These are phyloP conservation scores for Ophion ventricosus DNA, from an alignment of 2,888 invertebrate genomes.

Conservation along the genomic window DNA sequence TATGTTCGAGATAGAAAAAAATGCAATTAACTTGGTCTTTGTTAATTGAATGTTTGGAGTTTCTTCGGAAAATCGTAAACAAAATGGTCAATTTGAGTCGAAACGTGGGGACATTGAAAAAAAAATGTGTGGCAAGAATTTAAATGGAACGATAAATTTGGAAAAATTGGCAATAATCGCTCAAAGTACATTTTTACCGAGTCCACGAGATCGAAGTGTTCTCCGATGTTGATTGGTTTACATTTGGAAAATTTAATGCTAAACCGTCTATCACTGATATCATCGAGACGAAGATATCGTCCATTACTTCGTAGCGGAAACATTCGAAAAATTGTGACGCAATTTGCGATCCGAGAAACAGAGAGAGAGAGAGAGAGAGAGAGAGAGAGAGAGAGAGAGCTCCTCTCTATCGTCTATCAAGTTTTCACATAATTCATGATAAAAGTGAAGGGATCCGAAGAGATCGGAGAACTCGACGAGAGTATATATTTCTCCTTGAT, in stretches of 20 bases:
- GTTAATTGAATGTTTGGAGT: too few relatives aligned
- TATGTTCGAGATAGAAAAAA: too few relatives aligned
- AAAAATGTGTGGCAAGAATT: too few relatives aligned
- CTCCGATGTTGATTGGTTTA: background rate
- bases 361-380: background rate
- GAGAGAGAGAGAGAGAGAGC: background rate
- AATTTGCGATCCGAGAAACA: constrained; percentile 19
- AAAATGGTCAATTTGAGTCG: too few relatives aligned
- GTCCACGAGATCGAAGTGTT: background rate
- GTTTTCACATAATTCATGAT: constrained; percentile 23
- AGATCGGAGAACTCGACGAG: constrained; percentile 27
- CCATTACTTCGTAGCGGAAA: background rate
- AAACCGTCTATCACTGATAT: background rate
- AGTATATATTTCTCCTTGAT: constrained; percentile 45
- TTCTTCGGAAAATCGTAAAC: too few relatives aligned
- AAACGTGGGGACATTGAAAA: too few relatives aligned
- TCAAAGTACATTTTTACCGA: too few relatives aligned
- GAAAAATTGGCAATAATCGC: too few relatives aligned
- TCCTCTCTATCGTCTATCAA: constrained; percentile 37
- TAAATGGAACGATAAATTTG: too few relatives aligned
- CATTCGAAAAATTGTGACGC: constrained; percentile 15
- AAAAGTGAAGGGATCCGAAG: constrained; percentile 31
- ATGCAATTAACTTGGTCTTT: too few relatives aligned
- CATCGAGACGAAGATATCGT: too few relatives aligned
- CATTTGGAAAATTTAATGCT: constrained; percentile 4